Conservation (phyloP, 2,888 invertebrate species). For the Carterocephalus palaemon region DNA sequence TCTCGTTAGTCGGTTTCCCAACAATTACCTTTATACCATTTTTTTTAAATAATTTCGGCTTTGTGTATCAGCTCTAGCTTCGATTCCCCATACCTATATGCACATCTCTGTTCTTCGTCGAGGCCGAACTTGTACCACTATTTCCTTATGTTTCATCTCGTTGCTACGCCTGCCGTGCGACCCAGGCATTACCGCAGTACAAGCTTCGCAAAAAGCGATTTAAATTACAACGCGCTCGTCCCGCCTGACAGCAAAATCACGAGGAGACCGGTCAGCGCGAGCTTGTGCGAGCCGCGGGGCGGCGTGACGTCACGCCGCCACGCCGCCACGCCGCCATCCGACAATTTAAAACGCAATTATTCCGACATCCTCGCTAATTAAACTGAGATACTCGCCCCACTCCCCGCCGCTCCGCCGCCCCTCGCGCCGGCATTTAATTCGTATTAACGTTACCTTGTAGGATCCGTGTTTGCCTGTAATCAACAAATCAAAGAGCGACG, state of each 20-base stretch:
- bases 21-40: no score
- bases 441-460: constrained; percentile 31
- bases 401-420: no score
- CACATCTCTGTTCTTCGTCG: no score
- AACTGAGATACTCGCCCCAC: constrained; percentile 57
- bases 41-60: no score
- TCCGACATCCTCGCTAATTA: constrained; percentile 56
- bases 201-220: not conserved
- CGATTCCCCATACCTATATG: no score
- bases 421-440: constrained; percentile 28
- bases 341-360: constrained; percentile 64
- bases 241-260: constrained; percentile 6
- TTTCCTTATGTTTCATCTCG: no score
- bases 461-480: constrained; percentile 32
- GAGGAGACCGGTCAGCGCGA: not conserved
- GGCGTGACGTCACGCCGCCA: no score
- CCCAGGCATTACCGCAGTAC: no score
- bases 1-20: no score
- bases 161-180: no score
- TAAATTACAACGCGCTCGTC: constrained; percentile 2
- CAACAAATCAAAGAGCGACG: constrained; percentile 32
- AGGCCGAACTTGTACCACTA: no score
- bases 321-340: constrained; percentile 24
- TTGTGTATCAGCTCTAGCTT: no score
- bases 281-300: not conserved